These are phyloP conservation scores for Pandemis cinnamomeana DNA, from an alignment of 2,888 invertebrate species.

Conservation along the genomic window DNA sequence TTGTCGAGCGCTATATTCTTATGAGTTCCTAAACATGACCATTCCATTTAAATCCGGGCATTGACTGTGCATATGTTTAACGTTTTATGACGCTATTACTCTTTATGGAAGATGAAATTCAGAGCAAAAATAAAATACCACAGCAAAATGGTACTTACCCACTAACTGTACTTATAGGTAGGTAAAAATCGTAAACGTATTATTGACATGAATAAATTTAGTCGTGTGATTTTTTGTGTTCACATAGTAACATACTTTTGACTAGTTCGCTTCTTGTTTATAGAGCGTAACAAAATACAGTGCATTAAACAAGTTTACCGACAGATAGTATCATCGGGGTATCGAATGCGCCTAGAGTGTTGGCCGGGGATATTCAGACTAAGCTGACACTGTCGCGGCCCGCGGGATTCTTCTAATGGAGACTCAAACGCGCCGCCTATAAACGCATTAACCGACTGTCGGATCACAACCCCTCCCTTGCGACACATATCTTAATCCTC, in stretches of 20 bases:
- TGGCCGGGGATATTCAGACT: conserved; percentile 45
- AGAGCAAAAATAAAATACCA: conserved; percentile 43
- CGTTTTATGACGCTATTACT: conserved; percentile 71
- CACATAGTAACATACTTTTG: neutral
- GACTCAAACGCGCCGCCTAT: conserved; percentile 72
- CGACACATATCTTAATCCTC: conserved; percentile 56
- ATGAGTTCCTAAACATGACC: conserved; percentile 76
- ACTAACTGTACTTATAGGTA: neutral
- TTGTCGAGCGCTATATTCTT: conserved; percentile 71
- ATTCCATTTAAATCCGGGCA: conserved; percentile 72
- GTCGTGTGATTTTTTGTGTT: neutral
- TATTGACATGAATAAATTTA: conserved; percentile 3
- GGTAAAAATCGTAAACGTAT: neutral
- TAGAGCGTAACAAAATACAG: conserved; percentile 20
- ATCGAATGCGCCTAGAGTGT: conserved; percentile 34
- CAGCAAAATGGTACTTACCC: neutral
- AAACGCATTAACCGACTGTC: conserved; percentile 73
- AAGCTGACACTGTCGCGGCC: conserved; percentile 60
- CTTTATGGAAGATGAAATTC: conserved; percentile 57
- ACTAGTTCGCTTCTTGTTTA: neutral
- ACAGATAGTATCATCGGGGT: conserved; percentile 35
- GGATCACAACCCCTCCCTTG: conserved; percentile 56
- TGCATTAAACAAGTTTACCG: conserved; percentile 28
- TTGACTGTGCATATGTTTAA: conserved; percentile 67
- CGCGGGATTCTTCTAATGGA: conserved; percentile 58